Evolutionary conservation across 64 coral and sea anemone species (phyloP).

Genomic region (Actinia tenebrosa): DNA sequence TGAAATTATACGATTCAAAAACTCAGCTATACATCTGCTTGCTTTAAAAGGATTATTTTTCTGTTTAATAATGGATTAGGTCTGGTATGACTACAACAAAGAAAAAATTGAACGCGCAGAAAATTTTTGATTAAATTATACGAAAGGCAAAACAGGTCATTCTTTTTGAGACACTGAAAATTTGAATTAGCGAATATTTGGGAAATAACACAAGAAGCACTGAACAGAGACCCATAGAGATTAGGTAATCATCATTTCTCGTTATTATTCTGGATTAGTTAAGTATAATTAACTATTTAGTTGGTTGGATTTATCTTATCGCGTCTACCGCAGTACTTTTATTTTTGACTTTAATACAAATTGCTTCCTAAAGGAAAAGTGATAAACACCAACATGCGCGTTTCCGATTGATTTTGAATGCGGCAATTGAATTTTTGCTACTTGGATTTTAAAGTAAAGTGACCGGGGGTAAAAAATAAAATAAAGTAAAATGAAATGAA

Average conservation of each 20-base stretch:
- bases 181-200: background rate
- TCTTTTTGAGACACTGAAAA: background rate
- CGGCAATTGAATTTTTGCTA: background rate
- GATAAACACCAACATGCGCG: background rate
- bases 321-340: background rate
- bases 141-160: background rate
- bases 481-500: no score
- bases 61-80: background rate
- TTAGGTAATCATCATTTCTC: no score
- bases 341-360: background rate
- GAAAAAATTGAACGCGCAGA: background rate
- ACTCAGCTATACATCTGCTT: background rate
- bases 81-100: background rate
- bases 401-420: background rate
- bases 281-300: background rate
- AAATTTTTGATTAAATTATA: background rate
- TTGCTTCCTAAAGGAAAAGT: slow-evolving; percentile 1
- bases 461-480: no score
- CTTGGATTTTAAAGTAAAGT: no score
- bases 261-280: background rate
- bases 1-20: background rate
- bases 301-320: background rate
- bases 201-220: background rate
- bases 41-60: background rate
- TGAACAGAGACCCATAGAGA: no score